Evolutionary conservation across 2,888 invertebrate genomes (phyloP), one percentile per base, ranked within the genome.

Genomic region (Callyntrura sp.): DNA sequence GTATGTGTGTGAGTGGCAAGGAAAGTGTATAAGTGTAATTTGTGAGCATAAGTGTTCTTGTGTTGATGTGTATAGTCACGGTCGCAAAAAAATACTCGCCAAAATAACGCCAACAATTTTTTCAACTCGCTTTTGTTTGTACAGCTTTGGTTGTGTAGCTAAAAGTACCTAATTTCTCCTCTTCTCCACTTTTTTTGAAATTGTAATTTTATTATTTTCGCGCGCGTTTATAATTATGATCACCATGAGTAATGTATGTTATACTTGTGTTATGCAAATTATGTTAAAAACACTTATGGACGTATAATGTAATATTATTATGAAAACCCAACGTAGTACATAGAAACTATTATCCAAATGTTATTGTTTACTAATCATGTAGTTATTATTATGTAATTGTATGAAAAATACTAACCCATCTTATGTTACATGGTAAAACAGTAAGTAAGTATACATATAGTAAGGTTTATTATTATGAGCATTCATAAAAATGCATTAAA

Each of bases 11-110:
- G 43, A 43, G 28, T 45, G 45, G 11, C 11, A 45, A 45, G 1
- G 1, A 73, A 73, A 20, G 6, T 17, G 20, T n/a, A n/a, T n/a
- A n/a, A n/a, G n/a, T 60, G n/a, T 68, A 73, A 11, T 76, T 76
- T 51, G 76, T 76, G 76, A 48, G 76, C 76, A n/a, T n/a, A 20
- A 45, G 76, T 76, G 76, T 76, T 76, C 76, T 51, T 76, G 1
- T 76, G 48, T 76, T 17, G 48, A 48, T 76, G 1, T 76, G 23
- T 76, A 0, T 48, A 76, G 76, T 48, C 48, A 48, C 51, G 51
- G 48, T 48, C 51, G 76, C 76, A 76, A 76, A 48, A 35, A 73
- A 76, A 76, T 48, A 76, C 76, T 76, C 76, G 76, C 76, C 76
- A 76, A 76, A 76, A 45, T n/a, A 76, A 76, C 76, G 76, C 76